A percentile compares a stretch with the other conserved stretches of the same genome.
Conservation (phyloP, 2,888 invertebrate species). For the Urechis unicinctus region DNA sequence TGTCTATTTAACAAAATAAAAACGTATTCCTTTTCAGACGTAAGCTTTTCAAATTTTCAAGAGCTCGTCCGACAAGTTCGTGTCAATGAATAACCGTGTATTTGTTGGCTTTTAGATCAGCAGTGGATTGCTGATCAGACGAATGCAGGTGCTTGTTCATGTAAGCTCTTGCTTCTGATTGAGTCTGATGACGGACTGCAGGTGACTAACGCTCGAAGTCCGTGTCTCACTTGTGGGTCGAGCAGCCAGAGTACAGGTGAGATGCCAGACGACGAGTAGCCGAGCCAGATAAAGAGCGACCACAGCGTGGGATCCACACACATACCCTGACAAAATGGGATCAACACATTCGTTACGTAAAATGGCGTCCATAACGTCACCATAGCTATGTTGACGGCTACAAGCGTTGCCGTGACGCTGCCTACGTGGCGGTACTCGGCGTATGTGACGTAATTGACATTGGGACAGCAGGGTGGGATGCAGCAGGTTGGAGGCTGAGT, state of each 20-base stretch:
- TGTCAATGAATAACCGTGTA: too few species aligned
- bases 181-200: too few species aligned
- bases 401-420: neutral
- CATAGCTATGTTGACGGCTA: neutral
- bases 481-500: neutral
- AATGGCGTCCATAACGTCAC: constrained; percentile 5
- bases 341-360: constrained; percentile 7
- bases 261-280: constrained; percentile 7
- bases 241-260: constrained; percentile 9
- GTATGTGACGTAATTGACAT: neutral
- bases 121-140: too few species aligned
- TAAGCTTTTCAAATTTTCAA: too few species aligned
- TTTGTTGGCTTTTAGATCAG: too few species aligned
- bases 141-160: too few species aligned
- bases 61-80: too few species aligned
- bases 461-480: neutral
- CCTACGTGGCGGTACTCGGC: neutral
- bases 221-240: constrained; percentile 4
- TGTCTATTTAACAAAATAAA: too few species aligned
- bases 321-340: constrained; percentile 9
- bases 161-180: too few species aligned
- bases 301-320: constrained; percentile 8
- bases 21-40: too few species aligned
- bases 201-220: too few species aligned
- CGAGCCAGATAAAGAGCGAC: constrained; percentile 12